Conservation (phyloP, 2,113 vertebrate species). For the Bubalus kerabau region DNA sequence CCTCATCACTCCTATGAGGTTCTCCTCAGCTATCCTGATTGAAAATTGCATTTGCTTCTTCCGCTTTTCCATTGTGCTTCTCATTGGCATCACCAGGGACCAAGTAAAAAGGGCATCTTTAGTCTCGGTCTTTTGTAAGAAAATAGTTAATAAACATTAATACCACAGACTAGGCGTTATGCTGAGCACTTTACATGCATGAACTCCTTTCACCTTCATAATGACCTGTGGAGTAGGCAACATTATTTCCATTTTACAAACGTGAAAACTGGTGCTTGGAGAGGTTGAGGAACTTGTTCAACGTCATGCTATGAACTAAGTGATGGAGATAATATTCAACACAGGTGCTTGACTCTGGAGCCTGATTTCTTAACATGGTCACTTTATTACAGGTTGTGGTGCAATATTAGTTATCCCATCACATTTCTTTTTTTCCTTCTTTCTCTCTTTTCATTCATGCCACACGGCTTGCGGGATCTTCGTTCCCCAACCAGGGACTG, state of each 20-base stretch:
- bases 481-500: neutral
- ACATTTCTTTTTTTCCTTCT: neutral
- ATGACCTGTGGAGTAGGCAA: neutral
- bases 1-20: neutral
- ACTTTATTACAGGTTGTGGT: neutral
- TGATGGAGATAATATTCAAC: neutral
- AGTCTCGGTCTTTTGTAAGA: neutral
- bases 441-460: neutral
- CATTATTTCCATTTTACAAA: neutral
- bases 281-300: neutral
- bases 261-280: neutral
- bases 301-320: neutral
- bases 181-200: neutral
- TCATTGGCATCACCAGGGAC: neutral
- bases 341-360: neutral
- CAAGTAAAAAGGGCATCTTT: neutral
- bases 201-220: neutral
- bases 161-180: neutral
- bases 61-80: neutral
- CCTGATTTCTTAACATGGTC: neutral
- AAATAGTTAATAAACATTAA: neutral
- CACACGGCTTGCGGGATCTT: neutral
- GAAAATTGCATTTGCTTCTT: neutral
- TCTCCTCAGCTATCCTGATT: neutral
- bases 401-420: neutral